phyloP scores from a whole-genome alignment of 2,888 invertebrate genomes.

The Bombylius major region DNA sequence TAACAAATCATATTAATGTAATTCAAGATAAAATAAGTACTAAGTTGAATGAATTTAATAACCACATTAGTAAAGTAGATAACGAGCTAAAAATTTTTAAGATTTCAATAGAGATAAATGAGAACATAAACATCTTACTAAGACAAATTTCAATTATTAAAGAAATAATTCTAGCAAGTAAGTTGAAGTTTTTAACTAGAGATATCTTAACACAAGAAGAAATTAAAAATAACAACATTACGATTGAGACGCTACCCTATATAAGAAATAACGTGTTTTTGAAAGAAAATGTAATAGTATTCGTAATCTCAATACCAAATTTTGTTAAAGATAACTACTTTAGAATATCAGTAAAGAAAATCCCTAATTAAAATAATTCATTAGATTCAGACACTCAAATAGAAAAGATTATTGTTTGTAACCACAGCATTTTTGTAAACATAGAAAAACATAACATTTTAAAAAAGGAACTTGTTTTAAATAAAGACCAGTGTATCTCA shows the following conservation, averaged over 20 bases:
- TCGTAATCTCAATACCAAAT: slow-evolving; percentile 2
- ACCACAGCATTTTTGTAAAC: neutral
- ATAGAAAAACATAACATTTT: neutral
- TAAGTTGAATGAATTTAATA: too few relatives aligned
- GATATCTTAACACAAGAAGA: slow-evolving; percentile 5
- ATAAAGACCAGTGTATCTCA: neutral
- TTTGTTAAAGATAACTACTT: neutral
- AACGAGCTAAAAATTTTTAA: too few relatives aligned
- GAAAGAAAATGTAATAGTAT: slow-evolving; percentile 1
- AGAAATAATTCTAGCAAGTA: too few relatives aligned
- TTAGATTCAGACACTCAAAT: slow-evolving; percentile 2
- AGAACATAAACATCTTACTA: too few relatives aligned
- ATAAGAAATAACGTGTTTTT: neutral
- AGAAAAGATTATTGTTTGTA: neutral
- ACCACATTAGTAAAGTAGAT: too few relatives aligned
- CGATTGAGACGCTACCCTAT: too few relatives aligned
- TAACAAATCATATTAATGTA: too few relatives aligned
- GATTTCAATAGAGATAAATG: too few relatives aligned
- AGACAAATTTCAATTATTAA: too few relatives aligned
- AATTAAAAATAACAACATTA: neutral
- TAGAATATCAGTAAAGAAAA: slow-evolving; percentile 1
- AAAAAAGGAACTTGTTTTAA: neutral
- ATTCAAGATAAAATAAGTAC: too few relatives aligned
- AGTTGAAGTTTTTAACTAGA: neutral
- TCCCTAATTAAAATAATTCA: slow-evolving; percentile 2